Conservation (phyloP, 1,140 invertebrate species). For the Teleogryllus occipitalis region DNA sequence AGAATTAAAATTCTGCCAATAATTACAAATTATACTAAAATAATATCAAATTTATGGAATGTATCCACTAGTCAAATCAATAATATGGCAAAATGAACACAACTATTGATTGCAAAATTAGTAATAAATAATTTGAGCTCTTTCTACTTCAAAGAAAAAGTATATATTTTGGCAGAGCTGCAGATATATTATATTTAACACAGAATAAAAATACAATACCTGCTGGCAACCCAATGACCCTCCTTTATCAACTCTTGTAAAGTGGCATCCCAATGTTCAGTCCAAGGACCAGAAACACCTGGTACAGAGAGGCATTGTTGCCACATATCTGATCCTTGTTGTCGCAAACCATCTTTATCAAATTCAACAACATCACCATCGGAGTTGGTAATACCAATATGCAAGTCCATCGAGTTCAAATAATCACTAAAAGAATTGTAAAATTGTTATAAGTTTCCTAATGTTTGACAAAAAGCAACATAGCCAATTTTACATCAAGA, state of each 20-base stretch:
- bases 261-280: constrained; percentile 64
- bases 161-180: no score
- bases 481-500: no score
- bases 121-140: no score
- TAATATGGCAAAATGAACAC: no score
- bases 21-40: no score
- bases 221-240: constrained; percentile 52
- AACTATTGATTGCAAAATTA: no score
- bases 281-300: constrained; percentile 50
- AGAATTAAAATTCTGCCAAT: no score
- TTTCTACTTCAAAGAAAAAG: no score
- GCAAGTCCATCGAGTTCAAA: constrained; percentile 66
- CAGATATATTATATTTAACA: no score
- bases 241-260: constrained; percentile 55
- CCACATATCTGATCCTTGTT: constrained; percentile 48
- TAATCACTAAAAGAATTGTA: constrained; percentile 51
- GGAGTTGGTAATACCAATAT: constrained; percentile 72
- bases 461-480: not conserved
- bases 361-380: constrained; percentile 66
- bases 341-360: constrained; percentile 57
- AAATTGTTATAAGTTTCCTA: not conserved
- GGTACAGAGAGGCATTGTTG: constrained; percentile 58
- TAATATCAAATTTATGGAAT: no score
- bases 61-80: no score
- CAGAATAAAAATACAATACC: constrained; percentile 27